Evolutionary conservation across 2,888 invertebrate genomes (phyloP), one percentile per base, ranked within the genome.

Genomic region (Latrodectus elegans): DNA sequence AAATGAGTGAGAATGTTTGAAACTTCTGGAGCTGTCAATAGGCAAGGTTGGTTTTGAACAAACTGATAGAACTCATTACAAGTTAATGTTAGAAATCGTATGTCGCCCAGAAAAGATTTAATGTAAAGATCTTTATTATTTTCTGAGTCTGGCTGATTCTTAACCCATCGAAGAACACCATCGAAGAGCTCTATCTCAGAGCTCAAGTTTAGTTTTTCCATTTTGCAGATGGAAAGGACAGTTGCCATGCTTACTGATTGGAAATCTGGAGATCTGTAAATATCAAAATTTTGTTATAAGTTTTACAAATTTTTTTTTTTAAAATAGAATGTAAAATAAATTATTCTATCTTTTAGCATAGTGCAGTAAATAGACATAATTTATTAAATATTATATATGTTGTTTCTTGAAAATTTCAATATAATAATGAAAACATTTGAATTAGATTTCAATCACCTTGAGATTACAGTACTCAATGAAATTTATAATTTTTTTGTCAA

Each of bases 181-280:
- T 67, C 68, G 3, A 87, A 67, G 8, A 87, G 26, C 14, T 87
- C 72, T 15, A 65, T 60, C 22, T 87, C 86, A 8, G 81, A 76
- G 3, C 26, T n/a, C 0, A 87, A 49, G 26, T 73, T 76, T 1
- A 87, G 22, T n/a, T 72, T 67, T 14, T 65, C 75, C 38, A 87
- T 14, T 15, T 81, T 87, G 55, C 76, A 87, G 11, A 87, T 82
- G 9, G 53, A 22, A 9, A 81, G 55, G 1, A 87, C 65, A 8
- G 73, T 87, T 11, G 77, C 38, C 4, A 51, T 14, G 15, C 10
- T 49, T 4, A 26, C 65, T 15, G 70, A 51, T 22, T 67, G 26
- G 67, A 87, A 81, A 4, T 64, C 81, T 6, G 52, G 6, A 4
- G 86, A 68, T 6, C 86, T 87, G 52, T n/a, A 84, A 78, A 38